Percentiles rank a stretch among this genome's conserved stretches.
These are phyloP conservation scores for Petromus typicus DNA, from an alignment of 2,113 vertebrate species.

Conservation along the genomic window DNA sequence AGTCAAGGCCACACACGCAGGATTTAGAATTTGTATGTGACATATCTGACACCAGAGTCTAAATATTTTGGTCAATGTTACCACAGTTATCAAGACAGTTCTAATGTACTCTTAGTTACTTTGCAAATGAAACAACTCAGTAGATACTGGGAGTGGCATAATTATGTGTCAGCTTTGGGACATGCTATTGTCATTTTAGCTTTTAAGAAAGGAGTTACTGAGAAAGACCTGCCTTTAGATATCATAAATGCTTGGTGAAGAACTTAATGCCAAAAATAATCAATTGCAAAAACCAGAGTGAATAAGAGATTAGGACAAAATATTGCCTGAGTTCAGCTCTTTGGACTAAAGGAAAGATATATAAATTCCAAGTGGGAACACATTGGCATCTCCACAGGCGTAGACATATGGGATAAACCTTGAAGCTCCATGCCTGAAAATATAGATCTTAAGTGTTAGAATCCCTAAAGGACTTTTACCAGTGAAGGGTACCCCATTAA, in stretches of 20 bases:
- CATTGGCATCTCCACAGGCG: background rate
- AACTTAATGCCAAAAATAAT: background rate
- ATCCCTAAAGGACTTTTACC: slow-evolving; percentile 49
- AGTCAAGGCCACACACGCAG: background rate
- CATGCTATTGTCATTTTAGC: background rate
- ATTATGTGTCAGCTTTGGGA: background rate
- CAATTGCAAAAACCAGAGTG: background rate
- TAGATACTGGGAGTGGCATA: background rate
- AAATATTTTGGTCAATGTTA: background rate
- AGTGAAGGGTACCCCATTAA: slow-evolving; percentile 45
- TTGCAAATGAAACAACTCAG: background rate
- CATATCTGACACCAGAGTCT: background rate
- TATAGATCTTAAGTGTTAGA: slow-evolving; percentile 59
- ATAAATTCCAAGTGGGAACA: background rate
- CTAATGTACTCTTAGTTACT: background rate
- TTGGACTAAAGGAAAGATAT: background rate
- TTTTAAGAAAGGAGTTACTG: background rate
- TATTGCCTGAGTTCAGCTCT: background rate
- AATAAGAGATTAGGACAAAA: background rate
- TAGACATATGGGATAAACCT: slow-evolving; percentile 50
- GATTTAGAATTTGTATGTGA: slow-evolving; percentile 29
- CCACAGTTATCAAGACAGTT: background rate
- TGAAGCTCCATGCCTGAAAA: background rate
- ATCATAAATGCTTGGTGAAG: background rate
- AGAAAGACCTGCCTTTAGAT: background rate